Evolutionary conservation across 2,113 vertebrate genomes (phyloP), one percentile per base, ranked within the genome.

Genomic region (Tychaedon coryphoeus): DNA sequence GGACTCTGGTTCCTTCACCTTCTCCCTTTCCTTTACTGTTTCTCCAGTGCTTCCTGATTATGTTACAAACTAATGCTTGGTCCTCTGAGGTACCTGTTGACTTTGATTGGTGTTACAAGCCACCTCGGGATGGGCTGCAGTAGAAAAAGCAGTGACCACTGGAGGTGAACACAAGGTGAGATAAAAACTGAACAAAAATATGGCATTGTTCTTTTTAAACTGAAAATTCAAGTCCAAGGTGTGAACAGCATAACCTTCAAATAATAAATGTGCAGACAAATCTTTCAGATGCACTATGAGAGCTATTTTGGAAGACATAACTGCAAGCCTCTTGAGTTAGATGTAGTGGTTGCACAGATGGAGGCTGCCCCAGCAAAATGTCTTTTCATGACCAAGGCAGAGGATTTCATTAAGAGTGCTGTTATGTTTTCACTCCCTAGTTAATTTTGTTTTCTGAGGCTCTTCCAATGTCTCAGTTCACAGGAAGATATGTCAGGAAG

Each of bases 141-240:
- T 31, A 84, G 80, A 34, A 82, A 83, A 92, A 57, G 58, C 38
- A 47, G 54, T 42, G 73, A 47, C 54, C 62, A 36, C 48, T 92
- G 54, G 67, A 69, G 58, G 31, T 58, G 83, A 95, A 74, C 72
- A 61, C 42, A 85, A 67, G 47, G 86, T 87, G 78, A 82, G 79
- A 82, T 61, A 78, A 94, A 96, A 95, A 86, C n/a, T 53, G 77
- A 95, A 79, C 69, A 78, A 78, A 92, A 91, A 84, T 67, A 85
- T 80, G 40, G 62, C 88, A 71, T 87, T 88, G 48, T 60, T 86
- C 76, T 94, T 94, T 92, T 76, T 65, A 95, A 88, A 75, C 72
- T 86, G 80, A n/a, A 92, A 82, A 89, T 87, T 89, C 84, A 80
- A 89, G 83, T 81, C 67, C 31, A 58, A 66, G 83, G 90, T 95